Base-by-base conservation (phyloP, 1,140 invertebrate species). In the Penaeus indicus region DNA sequence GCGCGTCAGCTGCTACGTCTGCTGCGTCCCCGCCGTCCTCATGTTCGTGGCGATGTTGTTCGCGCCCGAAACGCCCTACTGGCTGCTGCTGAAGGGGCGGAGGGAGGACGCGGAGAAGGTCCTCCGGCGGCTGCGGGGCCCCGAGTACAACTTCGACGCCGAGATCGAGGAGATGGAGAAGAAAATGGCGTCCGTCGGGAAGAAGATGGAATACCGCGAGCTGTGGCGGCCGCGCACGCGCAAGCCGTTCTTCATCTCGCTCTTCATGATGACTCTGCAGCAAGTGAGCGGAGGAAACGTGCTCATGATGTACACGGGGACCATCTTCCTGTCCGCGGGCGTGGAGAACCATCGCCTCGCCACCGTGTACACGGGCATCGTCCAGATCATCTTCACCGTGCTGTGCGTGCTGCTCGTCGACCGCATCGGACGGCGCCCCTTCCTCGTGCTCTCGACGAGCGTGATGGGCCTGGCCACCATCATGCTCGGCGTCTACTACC, bases 61-160 rank as follows among this genome's bases (percentile, higher is more conserved):
- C 11, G 61, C 85, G n/a, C 89, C 89, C 1, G 89, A 90, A 47
- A 84, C 89, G 7, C 89, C 89, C 0, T 88, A 90, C 54, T 90
- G 89, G 89, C 54, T 84, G 25, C 27, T 90, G 32, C 47, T 90
- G 22, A 90, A 85, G 16, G 75, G 72, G 19, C 77, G 61, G 47
- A 77, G 64, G 61, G 60, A 83, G 13, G 80, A 80, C 22, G 85
- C 85, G 27, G 22, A 69, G 27, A 80, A n/a, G 79, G 32, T 81
- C 64, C 75, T 90, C 3, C 25, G 25, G 22, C 63, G 85, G 82
- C 82, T 90, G 1, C 63, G 89, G 60, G 89, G 89, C 22, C 85
- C 89, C 54, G 54, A 88, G 21, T 90, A 67, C 25, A 63, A 86
- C 63, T 64, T 86, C 16, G 47, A 38, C n/a, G 16, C 32, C 22